A percentile compares a stretch with the other conserved stretches of the same genome.
These are phyloP conservation scores for Pseudotriccus pelzelni DNA, from an alignment of 2,797 vertebrate species.

Conservation along the genomic window DNA sequence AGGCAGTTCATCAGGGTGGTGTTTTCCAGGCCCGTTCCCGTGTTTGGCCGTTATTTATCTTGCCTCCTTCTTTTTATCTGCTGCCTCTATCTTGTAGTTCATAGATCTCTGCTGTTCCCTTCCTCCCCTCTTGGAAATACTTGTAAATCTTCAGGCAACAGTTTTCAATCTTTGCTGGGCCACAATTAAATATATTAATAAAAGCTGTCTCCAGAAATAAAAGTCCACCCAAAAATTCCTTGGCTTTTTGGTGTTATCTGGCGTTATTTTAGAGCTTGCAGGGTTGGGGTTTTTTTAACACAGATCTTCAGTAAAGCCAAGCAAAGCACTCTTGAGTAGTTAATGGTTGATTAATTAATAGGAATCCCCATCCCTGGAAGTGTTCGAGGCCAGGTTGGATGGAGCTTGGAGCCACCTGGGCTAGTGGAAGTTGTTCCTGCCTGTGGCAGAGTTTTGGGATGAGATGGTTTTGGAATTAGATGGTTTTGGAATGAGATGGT, in stretches of 20 bases:
- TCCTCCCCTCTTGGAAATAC: background rate
- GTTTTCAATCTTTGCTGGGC: background rate
- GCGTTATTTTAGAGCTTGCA: background rate
- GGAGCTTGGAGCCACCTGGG: background rate
- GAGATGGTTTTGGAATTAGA: background rate
- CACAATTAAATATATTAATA: background rate
- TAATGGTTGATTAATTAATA: background rate
- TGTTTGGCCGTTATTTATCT: background rate
- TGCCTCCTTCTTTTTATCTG: background rate
- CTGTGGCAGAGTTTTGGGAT: background rate
- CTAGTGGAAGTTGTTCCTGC: background rate
- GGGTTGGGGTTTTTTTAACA: background rate
- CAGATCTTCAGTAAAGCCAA: background rate
- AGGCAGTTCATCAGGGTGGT: background rate
- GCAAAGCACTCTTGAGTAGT: background rate
- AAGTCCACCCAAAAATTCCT: background rate
- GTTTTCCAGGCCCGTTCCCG: background rate
- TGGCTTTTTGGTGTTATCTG: background rate
- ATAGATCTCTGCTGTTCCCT: background rate
- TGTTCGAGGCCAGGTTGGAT: background rate
- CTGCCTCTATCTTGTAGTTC: background rate
- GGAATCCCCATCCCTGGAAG: background rate
- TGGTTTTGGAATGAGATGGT: background rate
- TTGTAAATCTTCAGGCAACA: background rate
- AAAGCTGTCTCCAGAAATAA: background rate